These are phyloP conservation scores for Dilophus febrilis DNA, from an alignment of 2,888 invertebrate species.

Conservation along the genomic window DNA sequence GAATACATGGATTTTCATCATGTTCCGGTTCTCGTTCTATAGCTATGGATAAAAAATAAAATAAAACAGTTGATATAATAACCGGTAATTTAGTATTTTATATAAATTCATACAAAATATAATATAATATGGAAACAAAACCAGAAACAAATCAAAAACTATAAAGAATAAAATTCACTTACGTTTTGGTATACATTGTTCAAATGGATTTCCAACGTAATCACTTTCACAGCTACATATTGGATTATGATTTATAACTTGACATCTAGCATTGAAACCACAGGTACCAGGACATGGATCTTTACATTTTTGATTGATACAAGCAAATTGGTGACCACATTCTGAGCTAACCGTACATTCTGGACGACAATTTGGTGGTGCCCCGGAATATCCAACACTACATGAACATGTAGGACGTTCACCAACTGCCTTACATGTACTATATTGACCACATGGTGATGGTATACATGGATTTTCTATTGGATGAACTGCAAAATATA, in stretches of 20 bases:
- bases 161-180: conserved; percentile 11
- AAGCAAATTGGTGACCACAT: conserved; percentile 56
- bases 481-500: not conserved
- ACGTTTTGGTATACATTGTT: conserved; percentile 39
- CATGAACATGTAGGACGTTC: conserved; percentile 64
- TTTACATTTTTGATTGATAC: conserved; percentile 58
- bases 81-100: conserved; percentile 1
- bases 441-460: conserved; percentile 63
- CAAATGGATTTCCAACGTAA: conserved; percentile 60
- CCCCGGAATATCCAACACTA: conserved; percentile 50
- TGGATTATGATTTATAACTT: conserved; percentile 63
- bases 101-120: not conserved
- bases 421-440: conserved; percentile 52
- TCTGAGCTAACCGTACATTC: conserved; percentile 66
- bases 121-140: not conserved
- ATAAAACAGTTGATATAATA: conserved; percentile 3
- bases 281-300: conserved; percentile 65
- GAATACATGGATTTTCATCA: conserved; percentile 43
- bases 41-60: conserved; percentile 18
- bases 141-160: too few relatives aligned
- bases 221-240: conserved; percentile 55
- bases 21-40: conserved; percentile 26
- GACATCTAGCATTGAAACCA: conserved; percentile 54
- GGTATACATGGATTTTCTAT: conserved; percentile 50
- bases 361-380: conserved; percentile 59